Base-by-base conservation (phyloP, 2,888 invertebrate species). In the Leucania comma region DNA sequence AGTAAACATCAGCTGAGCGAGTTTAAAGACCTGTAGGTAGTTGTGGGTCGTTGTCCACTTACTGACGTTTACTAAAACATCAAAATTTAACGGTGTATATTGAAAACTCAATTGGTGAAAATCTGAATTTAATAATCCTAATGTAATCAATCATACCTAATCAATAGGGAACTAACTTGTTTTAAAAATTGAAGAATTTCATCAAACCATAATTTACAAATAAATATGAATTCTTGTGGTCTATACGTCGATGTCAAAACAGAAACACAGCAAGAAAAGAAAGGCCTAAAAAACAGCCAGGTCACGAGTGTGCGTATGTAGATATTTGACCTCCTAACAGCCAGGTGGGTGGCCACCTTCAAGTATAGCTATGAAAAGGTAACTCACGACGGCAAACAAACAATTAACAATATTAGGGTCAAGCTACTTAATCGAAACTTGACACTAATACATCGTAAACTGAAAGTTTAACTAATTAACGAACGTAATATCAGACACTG, bases 261-360 rank as follows among this genome's bases (percentile, higher is more conserved):
- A 50, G 20, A 72, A 38, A 61, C 20, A 42, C n/a, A 9, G 26
- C 24, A 56, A 51, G 12, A 62, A 72, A 78, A 22, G 66, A 56
- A 60, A 56, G n/a, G 20, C 12, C 29, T 51, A 42, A 60, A 50
- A 38, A 12, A n/a, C n/a, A 68, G 51, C 38, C 53, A 51, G 22
- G 63, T 78, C 62, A 68, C 42, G 68, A 50, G n/a, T 24, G 12
- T 68, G 68, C 42, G 17, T 42, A 50, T 32, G 78, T 77, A 78
- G 63, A 78, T 78, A 72, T 64, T 64, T 64, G 68, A 57, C 68
- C 73, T 63, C 20, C 24, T 26, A 63, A 20, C 12, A 32, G n/a
- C 1, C 22, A 32, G 24, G 32, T 24, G 22, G 6, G 58, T 51
- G 26, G 29, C 54, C 42, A 61, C 12, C 46, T 26, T 48, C 32